Evolutionary conservation across 2,888 invertebrate genomes (phyloP), one percentile per base, ranked within the genome.

Genomic region (Parnassius mnemosyne): DNA sequence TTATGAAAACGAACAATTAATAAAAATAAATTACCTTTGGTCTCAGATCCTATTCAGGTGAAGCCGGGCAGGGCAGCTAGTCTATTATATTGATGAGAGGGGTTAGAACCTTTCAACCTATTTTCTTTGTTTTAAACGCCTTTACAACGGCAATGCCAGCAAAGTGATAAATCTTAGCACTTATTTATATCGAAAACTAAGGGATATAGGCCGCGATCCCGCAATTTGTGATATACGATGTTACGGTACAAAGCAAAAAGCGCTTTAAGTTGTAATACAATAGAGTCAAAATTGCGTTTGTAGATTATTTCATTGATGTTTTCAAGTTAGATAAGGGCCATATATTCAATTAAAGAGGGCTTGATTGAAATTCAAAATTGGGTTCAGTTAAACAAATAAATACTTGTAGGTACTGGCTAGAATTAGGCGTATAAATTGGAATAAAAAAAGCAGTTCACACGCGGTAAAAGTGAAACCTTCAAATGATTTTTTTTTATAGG

Each of bases 171-270:
- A 47, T 47, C 47, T 16, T 47, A 66, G 64, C 72, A 76, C 76
- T 79, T 79, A 81, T 81, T 79, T 79, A 81, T 76, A 72, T 72
- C 69, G 71, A 77, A 75, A 79, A 78, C 73, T 77, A 70, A 71
- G 70, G 64, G 69, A 71, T 66, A 70, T 47, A 47, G 47, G n/a
- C 13, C 9, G 47, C 47, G 25, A 25, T 25, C 3, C 25, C 9
- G 13, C 1, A 9, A 47, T 13, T 25, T 3, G 7, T 47, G 47
- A 47, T 47, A 25, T 25, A 25, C 3, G 47, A 7, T 12, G 1
- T 7, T 7, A 47, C 47, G 13, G 7, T 13, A 13, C 13, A 13
- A 47, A 3, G 10, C 9, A 13, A 47, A 47, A 1, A 9, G 13
- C 7, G 13, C 47, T 47, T 16, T 47, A 13, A 13, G 13, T 1